Evolutionary conservation across 1,140 invertebrate genomes (phyloP).

Genomic region (Zaprionus camerounensis): DNA sequence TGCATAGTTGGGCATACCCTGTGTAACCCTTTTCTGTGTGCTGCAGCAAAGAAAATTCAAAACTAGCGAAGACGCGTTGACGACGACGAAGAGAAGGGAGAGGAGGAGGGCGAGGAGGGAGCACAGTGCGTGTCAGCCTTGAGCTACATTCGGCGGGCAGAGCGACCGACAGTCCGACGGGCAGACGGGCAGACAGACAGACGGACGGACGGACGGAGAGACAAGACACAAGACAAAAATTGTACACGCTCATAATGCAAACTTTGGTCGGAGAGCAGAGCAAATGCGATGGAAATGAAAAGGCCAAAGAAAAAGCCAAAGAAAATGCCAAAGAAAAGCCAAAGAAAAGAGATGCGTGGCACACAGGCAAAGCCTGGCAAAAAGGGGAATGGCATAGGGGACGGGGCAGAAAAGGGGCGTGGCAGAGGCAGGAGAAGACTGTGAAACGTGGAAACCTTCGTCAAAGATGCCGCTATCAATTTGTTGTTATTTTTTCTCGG

Average conservation of each 20-base stretch:
- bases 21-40: conserved; percentile 1
- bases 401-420: neutral
- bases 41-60: neutral
- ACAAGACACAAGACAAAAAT: conserved; percentile 23
- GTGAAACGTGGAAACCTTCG: conserved; percentile 51
- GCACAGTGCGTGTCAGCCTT: conserved; percentile 50
- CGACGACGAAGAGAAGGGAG: neutral
- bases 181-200: neutral
- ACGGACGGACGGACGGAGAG: neutral
- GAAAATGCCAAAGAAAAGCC: neutral
- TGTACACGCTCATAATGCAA: conserved; percentile 68
- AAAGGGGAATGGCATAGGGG: neutral
- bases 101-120: neutral
- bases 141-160: conserved; percentile 47
- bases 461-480: conserved; percentile 65
- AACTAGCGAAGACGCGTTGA: neutral
- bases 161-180: neutral
- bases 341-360: neutral
- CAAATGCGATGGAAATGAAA: conserved; percentile 3
- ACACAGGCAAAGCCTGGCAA: neutral
- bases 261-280: conserved; percentile 41
- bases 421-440: neutral
- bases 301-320: conserved; percentile 9
- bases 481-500: conserved; percentile 38
- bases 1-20: conserved; percentile 18